Percentiles rank a stretch among this genome's conserved stretches.
phyloP scores from a whole-genome alignment of 2,113 vertebrate genomes.

The Nipponia nippon region DNA sequence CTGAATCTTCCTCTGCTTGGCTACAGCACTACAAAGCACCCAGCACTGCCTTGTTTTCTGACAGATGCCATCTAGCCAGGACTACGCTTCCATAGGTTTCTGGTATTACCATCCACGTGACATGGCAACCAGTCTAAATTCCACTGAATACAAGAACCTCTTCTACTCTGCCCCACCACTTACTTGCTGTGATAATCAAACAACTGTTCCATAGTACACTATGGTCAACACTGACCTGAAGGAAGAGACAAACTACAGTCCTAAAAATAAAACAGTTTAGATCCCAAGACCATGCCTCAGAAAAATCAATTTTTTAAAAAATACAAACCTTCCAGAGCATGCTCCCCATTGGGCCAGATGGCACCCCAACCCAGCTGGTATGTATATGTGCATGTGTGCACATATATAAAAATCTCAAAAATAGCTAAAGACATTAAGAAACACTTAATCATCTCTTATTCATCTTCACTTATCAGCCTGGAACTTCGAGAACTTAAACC shows the following conservation, averaged over 20 bases:
- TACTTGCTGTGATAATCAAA: neutral
- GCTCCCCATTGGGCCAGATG: neutral
- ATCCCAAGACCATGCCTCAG: neutral
- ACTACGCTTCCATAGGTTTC: neutral
- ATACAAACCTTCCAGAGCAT: neutral
- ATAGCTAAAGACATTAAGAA: neutral
- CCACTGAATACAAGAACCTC: neutral
- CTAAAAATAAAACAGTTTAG: neutral
- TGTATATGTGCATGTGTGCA: neutral
- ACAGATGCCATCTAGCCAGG: neutral
- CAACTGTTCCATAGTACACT: neutral
- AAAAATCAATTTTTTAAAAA: neutral
- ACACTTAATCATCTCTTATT: slow-evolving; percentile 8
- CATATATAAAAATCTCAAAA: neutral
- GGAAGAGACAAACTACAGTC: neutral
- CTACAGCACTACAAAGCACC: neutral
- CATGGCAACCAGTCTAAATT: neutral
- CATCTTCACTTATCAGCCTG: neutral
- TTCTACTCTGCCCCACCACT: neutral
- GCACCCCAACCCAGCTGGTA: neutral
- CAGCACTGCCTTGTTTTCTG: neutral
- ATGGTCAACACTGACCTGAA: neutral
- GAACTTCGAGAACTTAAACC: neutral
- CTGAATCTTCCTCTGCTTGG: neutral
- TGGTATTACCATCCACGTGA: neutral